A percentile compares a stretch with the other conserved stretches of the same genome.
These are phyloP conservation scores for Pheosia gnoma DNA, from an alignment of 2,888 invertebrate species.

Conservation along the genomic window DNA sequence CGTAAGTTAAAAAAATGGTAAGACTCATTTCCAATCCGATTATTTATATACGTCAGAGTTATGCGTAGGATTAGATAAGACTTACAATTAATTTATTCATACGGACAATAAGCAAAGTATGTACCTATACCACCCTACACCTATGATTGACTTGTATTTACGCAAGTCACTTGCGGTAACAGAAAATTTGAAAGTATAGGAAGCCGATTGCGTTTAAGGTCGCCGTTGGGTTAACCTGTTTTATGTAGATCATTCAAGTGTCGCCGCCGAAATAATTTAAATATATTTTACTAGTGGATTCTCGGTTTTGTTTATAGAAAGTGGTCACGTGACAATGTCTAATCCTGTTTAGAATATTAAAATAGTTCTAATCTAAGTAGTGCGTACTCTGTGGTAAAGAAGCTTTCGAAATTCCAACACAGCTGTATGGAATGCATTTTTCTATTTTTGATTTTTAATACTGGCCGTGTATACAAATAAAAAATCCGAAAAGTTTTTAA, in stretches of 20 bases:
- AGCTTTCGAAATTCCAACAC: background rate
- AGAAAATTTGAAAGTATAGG: slow-evolving; percentile 68
- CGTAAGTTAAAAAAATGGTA: background rate
- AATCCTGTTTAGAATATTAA: slow-evolving; percentile 1
- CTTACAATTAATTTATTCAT: slow-evolving; percentile 12
- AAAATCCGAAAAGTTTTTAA: too few relatives aligned
- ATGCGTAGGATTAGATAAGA: slow-evolving; percentile 12
- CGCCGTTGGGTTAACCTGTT: slow-evolving; percentile 50
- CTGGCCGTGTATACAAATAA: too few relatives aligned
- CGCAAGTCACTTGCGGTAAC: slow-evolving; percentile 48
- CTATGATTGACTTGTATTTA: slow-evolving; percentile 43
- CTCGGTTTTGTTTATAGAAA: slow-evolving; percentile 13
- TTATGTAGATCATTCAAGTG: slow-evolving; percentile 37
- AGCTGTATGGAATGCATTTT: too few relatives aligned
- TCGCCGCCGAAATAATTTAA: slow-evolving; percentile 26
- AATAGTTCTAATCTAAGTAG: background rate
- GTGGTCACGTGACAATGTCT: slow-evolving; percentile 1
- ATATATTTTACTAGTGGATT: slow-evolving; percentile 11
- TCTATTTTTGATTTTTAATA: too few relatives aligned
- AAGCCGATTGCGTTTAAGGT: slow-evolving; percentile 57
- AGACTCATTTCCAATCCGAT: background rate
- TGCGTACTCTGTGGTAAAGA: slow-evolving; percentile 4
- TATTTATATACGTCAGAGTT: background rate
- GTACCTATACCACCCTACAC: slow-evolving; percentile 4
- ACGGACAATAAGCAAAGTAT: slow-evolving; percentile 29